Percentiles rank a stretch among this genome's conserved stretches.
Evolutionary conservation across 2,797 vertebrate genomes (phyloP).

Genomic region (Garrulus glandarius): DNA sequence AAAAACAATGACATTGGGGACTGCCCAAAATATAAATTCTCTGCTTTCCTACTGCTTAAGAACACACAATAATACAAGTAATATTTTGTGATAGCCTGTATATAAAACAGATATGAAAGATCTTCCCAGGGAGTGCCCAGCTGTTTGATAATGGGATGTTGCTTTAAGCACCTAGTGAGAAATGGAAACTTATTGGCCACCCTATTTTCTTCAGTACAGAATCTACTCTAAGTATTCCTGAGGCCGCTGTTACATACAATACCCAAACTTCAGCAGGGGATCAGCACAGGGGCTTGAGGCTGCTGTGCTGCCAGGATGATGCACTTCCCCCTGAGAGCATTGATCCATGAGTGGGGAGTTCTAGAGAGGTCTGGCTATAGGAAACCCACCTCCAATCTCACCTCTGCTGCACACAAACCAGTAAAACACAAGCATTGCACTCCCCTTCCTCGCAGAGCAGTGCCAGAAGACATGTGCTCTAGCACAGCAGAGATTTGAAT

Average conservation of each 20-base stretch:
- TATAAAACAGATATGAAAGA: background rate
- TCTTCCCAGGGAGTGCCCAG: background rate
- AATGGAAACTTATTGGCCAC: background rate
- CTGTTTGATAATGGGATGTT: background rate
- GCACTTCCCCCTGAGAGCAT: background rate
- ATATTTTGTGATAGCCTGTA: background rate
- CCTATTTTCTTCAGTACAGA: background rate
- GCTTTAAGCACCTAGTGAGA: background rate
- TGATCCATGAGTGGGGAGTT: background rate
- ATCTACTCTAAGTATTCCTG: background rate
- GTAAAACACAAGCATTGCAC: background rate
- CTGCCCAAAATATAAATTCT: background rate
- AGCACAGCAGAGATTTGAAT: fast-evolving
- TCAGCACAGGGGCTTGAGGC: background rate
- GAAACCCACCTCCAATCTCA: background rate
- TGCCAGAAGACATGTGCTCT: background rate
- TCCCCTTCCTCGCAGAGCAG: background rate
- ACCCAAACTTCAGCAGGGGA: background rate
- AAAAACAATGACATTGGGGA: background rate
- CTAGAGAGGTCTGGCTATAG: background rate
- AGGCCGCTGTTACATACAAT: background rate
- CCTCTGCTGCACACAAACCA: background rate
- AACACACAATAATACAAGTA: background rate
- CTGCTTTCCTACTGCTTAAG: background rate
- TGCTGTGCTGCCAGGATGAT: background rate